Conservation (phyloP, 1,140 invertebrate species). For the Schlechtendalia chinensis region DNA sequence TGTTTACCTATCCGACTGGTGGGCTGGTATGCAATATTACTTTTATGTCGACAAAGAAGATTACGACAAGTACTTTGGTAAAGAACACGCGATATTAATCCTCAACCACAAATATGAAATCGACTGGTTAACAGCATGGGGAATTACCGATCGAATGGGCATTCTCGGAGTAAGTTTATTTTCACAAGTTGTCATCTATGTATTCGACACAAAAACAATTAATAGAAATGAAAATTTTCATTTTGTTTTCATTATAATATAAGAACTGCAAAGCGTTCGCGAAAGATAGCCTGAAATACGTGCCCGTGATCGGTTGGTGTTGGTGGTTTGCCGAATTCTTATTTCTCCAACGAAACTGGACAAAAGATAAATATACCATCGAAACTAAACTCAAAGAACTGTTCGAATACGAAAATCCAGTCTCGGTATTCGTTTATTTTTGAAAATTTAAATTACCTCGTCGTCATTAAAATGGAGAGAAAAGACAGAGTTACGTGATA, state of each 20-base stretch:
- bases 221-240: not conserved
- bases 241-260: slow-evolving; percentile 55
- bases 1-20: slow-evolving; percentile 90
- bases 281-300: slow-evolving; percentile 85
- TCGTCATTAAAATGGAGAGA: no score
- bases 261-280: slow-evolving; percentile 93
- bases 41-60: slow-evolving; percentile 78
- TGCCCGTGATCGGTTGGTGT: slow-evolving; percentile 92
- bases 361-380: slow-evolving; percentile 83
- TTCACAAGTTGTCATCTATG: not conserved
- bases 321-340: slow-evolving; percentile 93
- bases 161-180: slow-evolving; percentile 71
- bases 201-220: not conserved
- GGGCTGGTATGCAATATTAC: slow-evolving; percentile 73
- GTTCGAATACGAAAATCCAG: slow-evolving; percentile 81
- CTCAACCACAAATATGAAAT: slow-evolving; percentile 97
- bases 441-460: not conserved
- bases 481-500: no score
- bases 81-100: slow-evolving; percentile 83
- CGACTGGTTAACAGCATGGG: slow-evolving; percentile 90
- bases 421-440: slow-evolving; percentile 67
- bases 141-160: slow-evolving; percentile 73
- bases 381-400: slow-evolving; percentile 76
- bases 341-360: slow-evolving; percentile 87
- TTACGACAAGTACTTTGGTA: slow-evolving; percentile 72